Percentiles rank a stretch among this genome's conserved stretches.
phyloP scores from a whole-genome alignment of 2,797 vertebrate species.

The Chelonia mydas region DNA sequence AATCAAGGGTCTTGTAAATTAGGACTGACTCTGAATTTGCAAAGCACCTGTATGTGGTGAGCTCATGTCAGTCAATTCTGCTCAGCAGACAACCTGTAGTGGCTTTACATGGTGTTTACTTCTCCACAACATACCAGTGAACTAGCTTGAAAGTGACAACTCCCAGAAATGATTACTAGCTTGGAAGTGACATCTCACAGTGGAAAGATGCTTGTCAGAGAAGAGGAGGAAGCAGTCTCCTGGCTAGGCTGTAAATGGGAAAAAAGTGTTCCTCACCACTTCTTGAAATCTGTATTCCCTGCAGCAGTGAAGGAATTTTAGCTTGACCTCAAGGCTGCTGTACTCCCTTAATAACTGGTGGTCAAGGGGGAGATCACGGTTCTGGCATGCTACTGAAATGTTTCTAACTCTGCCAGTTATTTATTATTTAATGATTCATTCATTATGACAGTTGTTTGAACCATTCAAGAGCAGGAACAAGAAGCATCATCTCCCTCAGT shows the following conservation, averaged over 20 bases:
- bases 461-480: neutral
- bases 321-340: neutral
- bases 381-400: neutral
- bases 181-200: neutral
- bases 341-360: neutral
- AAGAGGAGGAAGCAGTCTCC: neutral
- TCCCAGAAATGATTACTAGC: neutral
- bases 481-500: neutral
- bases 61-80: neutral
- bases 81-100: neutral
- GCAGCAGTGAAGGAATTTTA: neutral
- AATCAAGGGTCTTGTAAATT: neutral
- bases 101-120: accelerated
- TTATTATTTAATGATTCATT: neutral
- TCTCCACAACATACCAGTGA: neutral
- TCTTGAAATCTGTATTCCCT: neutral
- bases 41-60: neutral
- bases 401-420: neutral
- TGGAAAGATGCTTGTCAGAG: neutral
- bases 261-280: neutral
- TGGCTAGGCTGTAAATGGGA: neutral
- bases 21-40: neutral
- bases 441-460: neutral
- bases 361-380: neutral
- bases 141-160: neutral